A percentile compares a stretch with the other conserved stretches of the same genome.
Evolutionary conservation across 2,888 invertebrate species (phyloP).

Genomic region (Chrysodeixis includens): DNA sequence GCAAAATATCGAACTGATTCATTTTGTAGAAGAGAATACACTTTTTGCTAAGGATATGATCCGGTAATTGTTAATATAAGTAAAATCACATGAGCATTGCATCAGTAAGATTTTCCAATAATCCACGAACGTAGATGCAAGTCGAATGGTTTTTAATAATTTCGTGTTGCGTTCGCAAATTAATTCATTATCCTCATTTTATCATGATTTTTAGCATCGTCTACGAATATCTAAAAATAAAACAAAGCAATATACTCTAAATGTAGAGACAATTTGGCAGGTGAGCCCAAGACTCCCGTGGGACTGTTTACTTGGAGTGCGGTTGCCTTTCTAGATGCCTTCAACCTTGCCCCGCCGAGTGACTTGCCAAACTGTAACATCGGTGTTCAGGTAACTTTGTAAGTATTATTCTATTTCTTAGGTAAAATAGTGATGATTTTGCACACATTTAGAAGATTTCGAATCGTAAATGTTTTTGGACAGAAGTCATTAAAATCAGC

Average conservation of each 20-base stretch:
- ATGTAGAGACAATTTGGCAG: slow-evolving; percentile 9
- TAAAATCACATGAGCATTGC: too few species aligned
- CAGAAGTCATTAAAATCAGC: too few species aligned
- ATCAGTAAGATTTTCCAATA: too few species aligned
- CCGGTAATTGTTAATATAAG: too few species aligned
- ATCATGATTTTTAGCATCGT: too few species aligned
- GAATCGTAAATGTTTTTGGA: too few species aligned
- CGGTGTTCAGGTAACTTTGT: slow-evolving; percentile 41
- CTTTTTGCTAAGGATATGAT: too few species aligned
- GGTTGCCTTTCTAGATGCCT: slow-evolving; percentile 41
- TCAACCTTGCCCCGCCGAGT: slow-evolving; percentile 19
- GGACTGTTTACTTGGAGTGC: slow-evolving; percentile 28
- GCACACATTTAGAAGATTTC: neutral
- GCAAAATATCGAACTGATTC: too few species aligned
- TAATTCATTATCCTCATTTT: too few species aligned
- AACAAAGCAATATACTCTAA: neutral
- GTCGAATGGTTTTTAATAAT: too few species aligned
- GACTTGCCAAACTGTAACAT: slow-evolving; percentile 45
- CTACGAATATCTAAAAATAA: neutral
- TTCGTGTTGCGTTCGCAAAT: too few species aligned
- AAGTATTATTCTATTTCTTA: slow-evolving; percentile 24
- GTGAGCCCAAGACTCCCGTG: slow-evolving; percentile 16
- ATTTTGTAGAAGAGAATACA: neutral
- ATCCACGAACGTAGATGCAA: too few species aligned
- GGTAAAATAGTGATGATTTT: slow-evolving; percentile 4